These are phyloP conservation scores for Lochmaea crataegi DNA, from an alignment of 2,888 invertebrate species.

Conservation along the genomic window DNA sequence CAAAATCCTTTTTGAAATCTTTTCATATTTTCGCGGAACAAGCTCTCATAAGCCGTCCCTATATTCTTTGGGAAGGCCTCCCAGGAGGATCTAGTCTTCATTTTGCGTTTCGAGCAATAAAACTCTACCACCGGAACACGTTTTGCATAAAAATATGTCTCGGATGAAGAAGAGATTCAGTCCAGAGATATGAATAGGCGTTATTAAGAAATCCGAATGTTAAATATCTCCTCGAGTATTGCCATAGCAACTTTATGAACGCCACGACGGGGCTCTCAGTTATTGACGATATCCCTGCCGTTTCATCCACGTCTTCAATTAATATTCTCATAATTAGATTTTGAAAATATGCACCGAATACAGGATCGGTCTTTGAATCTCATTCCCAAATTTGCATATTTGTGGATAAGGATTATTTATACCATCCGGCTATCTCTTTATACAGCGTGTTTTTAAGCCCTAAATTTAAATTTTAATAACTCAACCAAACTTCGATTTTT, in stretches of 20 bases:
- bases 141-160: slow-evolving; percentile 65
- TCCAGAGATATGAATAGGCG: slow-evolving; percentile 62
- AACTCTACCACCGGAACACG: slow-evolving; percentile 63
- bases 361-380: slow-evolving; percentile 27
- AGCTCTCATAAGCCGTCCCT: slow-evolving; percentile 54
- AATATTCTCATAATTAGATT: slow-evolving; percentile 35
- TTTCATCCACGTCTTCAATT: slow-evolving; percentile 30
- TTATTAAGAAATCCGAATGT: slow-evolving; percentile 61
- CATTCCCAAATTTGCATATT: slow-evolving; percentile 24
- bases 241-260: slow-evolving; percentile 44
- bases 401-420: slow-evolving; percentile 3
- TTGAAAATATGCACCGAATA: slow-evolving; percentile 29
- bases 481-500: too few species aligned
- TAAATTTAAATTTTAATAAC: too few species aligned
- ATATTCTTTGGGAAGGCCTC: slow-evolving; percentile 55
- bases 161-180: slow-evolving; percentile 58
- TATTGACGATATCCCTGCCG: slow-evolving; percentile 34
- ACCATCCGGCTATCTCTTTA: neutral
- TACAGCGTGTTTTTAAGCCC: neutral
- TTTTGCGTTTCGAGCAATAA: slow-evolving; percentile 62
- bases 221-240: slow-evolving; percentile 54
- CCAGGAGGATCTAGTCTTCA: slow-evolving; percentile 60
- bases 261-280: slow-evolving; percentile 9
- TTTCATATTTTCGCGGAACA: slow-evolving; percentile 56
- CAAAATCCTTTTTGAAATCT: slow-evolving; percentile 57